Conservation (phyloP, 2,113 vertebrate species). For the Ploceus nigricollis region DNA sequence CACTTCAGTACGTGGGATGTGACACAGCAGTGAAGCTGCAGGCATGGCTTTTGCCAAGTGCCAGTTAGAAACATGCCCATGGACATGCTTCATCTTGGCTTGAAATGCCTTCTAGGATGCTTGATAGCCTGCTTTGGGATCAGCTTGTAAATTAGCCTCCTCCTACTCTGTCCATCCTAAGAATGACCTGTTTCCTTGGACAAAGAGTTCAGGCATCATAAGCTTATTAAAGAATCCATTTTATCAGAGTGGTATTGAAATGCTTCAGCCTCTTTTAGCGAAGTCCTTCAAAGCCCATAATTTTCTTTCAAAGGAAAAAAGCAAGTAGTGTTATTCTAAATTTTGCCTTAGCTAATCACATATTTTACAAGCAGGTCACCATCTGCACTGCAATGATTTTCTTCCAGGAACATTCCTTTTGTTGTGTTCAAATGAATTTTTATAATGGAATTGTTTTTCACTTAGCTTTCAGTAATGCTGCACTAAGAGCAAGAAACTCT, state of each 20-base stretch:
- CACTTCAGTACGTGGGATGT: background rate
- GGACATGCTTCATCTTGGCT: background rate
- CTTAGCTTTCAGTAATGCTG: background rate
- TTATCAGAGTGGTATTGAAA: background rate
- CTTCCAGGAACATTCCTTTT: conserved; percentile 36
- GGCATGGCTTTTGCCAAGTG: background rate
- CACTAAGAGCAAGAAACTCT: background rate
- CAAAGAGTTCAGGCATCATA: background rate
- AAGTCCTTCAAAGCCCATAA: background rate
- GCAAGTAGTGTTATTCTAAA: background rate
- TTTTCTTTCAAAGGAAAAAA: background rate
- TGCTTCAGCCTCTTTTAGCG: background rate
- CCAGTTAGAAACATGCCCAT: background rate
- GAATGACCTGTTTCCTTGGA: background rate
- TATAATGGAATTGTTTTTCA: conserved; percentile 4
- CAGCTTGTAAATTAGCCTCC: background rate
- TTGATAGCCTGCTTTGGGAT: background rate
- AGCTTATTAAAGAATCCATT: background rate
- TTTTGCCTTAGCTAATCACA: background rate
- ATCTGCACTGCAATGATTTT: background rate
- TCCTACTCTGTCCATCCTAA: background rate
- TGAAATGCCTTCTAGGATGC: background rate
- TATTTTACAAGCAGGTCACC: background rate
- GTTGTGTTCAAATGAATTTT: conserved; percentile 23
- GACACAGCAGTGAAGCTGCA: background rate